Percentiles rank a stretch among this genome's conserved stretches.
Evolutionary conservation across 2,888 invertebrate genomes (phyloP).

Genomic region (Ceriagrion tenellum): DNA sequence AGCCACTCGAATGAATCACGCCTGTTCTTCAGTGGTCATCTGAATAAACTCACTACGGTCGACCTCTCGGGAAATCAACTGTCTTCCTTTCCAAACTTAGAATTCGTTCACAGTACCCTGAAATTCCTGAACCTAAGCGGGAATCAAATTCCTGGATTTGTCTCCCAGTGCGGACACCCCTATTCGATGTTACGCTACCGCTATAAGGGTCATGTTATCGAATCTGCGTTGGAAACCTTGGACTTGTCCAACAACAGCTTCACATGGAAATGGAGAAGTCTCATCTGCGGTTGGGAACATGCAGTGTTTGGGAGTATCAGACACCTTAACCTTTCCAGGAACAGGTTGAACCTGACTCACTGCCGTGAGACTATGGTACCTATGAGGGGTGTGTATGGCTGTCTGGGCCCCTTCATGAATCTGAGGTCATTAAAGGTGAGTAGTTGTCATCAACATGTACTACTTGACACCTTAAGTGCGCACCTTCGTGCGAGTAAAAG

Average conservation of each 20-base stretch:
- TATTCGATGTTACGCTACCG: too few relatives aligned
- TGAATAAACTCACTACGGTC: neutral
- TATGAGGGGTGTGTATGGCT: neutral
- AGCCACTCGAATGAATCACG: neutral
- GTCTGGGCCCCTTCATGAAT: too few relatives aligned
- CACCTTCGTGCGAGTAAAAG: too few relatives aligned
- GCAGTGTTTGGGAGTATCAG: neutral
- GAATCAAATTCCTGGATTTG: neutral
- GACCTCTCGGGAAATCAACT: neutral
- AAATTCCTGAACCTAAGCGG: neutral
- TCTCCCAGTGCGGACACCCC: neutral
- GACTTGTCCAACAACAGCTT: neutral
- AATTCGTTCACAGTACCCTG: neutral
- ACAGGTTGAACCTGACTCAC: neutral
- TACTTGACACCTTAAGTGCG: too few relatives aligned
- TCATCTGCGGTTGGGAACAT: neutral
- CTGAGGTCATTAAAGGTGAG: too few relatives aligned
- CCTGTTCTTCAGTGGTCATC: neutral
- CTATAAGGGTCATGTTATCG: neutral
- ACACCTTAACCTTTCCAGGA: neutral
- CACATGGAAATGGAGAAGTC: neutral
- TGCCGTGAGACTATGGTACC: neutral
- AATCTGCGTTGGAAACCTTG: neutral
- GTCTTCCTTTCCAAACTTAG: neutral
- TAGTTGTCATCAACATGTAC: too few relatives aligned